These are phyloP conservation scores for Cherax destructor DNA, from an alignment of 1,140 invertebrate species.

Conservation along the genomic window DNA sequence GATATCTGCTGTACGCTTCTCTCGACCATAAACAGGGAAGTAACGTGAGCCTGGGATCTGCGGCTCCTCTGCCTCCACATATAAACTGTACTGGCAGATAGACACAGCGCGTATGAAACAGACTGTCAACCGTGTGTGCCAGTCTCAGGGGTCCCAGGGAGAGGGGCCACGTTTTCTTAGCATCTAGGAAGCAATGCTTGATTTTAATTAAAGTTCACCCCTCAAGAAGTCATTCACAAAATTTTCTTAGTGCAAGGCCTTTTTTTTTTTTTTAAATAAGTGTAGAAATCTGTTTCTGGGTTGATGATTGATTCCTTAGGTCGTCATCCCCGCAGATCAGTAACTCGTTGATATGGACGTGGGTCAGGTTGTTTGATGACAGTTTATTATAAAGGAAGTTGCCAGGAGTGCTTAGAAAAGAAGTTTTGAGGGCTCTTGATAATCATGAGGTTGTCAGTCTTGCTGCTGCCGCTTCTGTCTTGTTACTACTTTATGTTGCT, in stretches of 20 bases:
- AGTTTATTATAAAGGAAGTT: not conserved
- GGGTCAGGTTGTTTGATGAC: not conserved
- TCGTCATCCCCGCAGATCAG: no score
- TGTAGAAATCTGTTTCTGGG: no score
- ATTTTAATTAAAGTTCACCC: no score
- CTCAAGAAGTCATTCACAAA: no score
- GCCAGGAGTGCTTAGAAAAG: not conserved
- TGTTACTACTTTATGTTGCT: not conserved
- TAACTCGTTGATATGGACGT: not conserved
- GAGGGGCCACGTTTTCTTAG: no score
- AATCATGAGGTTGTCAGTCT: not conserved
- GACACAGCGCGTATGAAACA: no score
- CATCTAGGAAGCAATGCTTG: no score
- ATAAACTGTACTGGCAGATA: not conserved
- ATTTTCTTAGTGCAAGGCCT: no score
- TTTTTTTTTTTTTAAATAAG: no score
- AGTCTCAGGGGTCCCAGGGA: no score
- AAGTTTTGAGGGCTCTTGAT: not conserved
- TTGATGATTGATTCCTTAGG: no score
- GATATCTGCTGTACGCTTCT: not conserved
- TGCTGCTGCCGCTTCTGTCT: not conserved
- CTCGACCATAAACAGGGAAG: not conserved
- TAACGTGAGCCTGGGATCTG: not conserved
- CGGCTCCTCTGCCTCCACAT: not conserved
- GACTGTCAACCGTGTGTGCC: no score